phyloP scores from a whole-genome alignment of 2,113 vertebrate species.

The Synodontis membranacea region DNA sequence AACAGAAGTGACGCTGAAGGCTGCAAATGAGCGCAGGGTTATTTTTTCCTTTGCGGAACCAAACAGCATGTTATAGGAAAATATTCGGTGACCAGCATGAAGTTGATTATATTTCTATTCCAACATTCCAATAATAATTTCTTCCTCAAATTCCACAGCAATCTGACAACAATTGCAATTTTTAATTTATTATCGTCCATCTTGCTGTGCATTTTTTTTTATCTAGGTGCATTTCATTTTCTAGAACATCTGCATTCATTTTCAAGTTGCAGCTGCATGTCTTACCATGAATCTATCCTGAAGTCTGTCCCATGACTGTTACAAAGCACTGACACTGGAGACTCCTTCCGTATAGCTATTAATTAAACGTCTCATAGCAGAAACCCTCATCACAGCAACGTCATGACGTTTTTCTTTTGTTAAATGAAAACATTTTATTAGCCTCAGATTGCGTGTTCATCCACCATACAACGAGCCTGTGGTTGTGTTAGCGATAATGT shows the following conservation, averaged over 20 bases:
- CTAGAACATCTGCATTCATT: not conserved
- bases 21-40: constrained; percentile 19
- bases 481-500: not conserved
- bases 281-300: not conserved
- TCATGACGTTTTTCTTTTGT: not conserved
- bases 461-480: not conserved
- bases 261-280: not conserved
- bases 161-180: not conserved
- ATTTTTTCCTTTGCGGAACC: constrained; percentile 14
- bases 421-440: not conserved
- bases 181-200: not conserved
- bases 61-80: not conserved
- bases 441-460: not conserved
- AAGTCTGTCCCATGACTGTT: not conserved
- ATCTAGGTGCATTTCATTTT: not conserved
- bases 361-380: not conserved
- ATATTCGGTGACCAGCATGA: not conserved
- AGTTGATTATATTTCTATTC: not conserved
- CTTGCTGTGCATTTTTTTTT: not conserved
- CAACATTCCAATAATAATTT: not conserved
- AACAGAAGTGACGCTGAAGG: constrained; percentile 27
- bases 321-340: not conserved
- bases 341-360: not conserved
- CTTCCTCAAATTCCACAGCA: not conserved
- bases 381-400: not conserved